Base-by-base conservation (phyloP, 2,797 vertebrate genomes). In the Takifugu rubripes region DNA sequence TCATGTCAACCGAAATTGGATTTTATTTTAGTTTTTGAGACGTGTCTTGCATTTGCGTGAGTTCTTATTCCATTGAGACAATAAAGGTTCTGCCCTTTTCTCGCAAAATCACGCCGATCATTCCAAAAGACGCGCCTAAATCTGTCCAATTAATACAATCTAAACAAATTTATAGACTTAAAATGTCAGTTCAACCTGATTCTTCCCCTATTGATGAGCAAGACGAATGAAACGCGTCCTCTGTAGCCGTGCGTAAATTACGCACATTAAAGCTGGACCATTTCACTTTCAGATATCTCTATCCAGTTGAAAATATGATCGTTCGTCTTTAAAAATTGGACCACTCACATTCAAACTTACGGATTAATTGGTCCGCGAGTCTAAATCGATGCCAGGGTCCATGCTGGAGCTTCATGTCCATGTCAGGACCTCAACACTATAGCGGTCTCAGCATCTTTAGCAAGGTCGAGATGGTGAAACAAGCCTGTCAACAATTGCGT, bases 381-480 rank as follows among this genome's bases (percentile, higher is more conserved):
- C 44, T 4, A 42, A 70, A 76, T 65, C 40, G 57, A 64, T 61
- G 36, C 17, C 48, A 26, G 26, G 49, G 56, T 79, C 62, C 83
- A 64, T 74, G 70, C 80, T 76, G 8, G 51, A 72, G 42, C 79
- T 75, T 33, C 84, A 82, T 82, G 15, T 77, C 66, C 69, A 79
- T 89, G 88, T 91, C 88, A 82, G 82, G 87, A 90, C 84, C 87
- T 73, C 45, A 74, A 74, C 74, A 86, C 87, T 84, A 87, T 62
- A 73, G 75, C 81, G 76, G 79, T 78, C 88, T 85, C 64, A 78
- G 83, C 75, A 75, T 88, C 86, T 85, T 77, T 74, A 77, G 77
- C 77, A 80, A 80, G 70, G 73, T 75, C 79, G 79, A 80, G 81
- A 78, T 85, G 81, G 42, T 6, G 42, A 10, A 74, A 75, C 86